These are phyloP conservation scores for Barypeithes pellucidus DNA, from an alignment of 2,888 invertebrate genomes.

Conservation along the genomic window DNA sequence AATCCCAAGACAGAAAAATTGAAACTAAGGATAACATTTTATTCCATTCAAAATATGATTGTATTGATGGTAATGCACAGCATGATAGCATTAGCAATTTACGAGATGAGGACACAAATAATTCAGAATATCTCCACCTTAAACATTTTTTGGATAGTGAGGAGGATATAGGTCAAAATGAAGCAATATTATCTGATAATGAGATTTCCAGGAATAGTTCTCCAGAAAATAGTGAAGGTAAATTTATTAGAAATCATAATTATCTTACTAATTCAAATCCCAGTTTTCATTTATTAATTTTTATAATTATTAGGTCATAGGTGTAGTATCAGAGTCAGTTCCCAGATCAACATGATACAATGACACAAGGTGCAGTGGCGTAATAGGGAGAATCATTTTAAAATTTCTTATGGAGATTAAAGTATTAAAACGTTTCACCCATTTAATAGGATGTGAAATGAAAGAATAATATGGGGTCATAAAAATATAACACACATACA, in stretches of 20 bases:
- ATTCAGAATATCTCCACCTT: constrained; percentile 66
- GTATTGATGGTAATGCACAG: constrained; percentile 37
- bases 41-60: constrained; percentile 32
- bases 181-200: constrained; percentile 57
- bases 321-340: too few relatives aligned
- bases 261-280: too few relatives aligned
- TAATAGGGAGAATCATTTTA: too few relatives aligned
- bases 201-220: constrained; percentile 60
- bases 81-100: constrained; percentile 56
- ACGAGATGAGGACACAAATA: constrained; percentile 63
- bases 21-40: constrained; percentile 19
- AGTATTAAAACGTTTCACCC: too few relatives aligned
- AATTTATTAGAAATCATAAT: not conserved
- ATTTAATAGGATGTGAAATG: too few relatives aligned
- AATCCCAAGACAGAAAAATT: constrained; percentile 19
- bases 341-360: too few relatives aligned
- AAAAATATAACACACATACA: too few relatives aligned
- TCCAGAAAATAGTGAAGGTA: constrained; percentile 58
- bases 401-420: too few relatives aligned
- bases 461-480: too few relatives aligned
- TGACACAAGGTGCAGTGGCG: too few relatives aligned
- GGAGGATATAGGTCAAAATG: constrained; percentile 63
- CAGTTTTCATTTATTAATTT: too few relatives aligned
- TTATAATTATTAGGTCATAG: too few relatives aligned
- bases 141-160: constrained; percentile 68